Conservation (phyloP, 2,888 invertebrate genomes). For the Cetonia aurata region DNA sequence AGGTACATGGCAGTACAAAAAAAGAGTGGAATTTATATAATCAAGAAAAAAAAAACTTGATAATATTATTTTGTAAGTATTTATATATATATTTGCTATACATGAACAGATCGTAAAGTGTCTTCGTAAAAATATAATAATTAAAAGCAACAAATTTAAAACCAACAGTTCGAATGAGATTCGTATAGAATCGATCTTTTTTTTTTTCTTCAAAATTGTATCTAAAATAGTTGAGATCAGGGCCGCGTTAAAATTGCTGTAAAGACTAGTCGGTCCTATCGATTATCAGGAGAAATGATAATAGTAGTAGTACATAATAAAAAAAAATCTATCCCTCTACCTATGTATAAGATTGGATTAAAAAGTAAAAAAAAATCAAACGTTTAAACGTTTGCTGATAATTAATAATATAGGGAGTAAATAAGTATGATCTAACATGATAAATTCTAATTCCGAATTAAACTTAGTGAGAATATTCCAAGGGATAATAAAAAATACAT, state of each 20-base stretch:
- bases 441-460: conserved; percentile 9
- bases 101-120: conserved; percentile 35
- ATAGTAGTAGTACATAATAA: conserved; percentile 8
- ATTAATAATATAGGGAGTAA: conserved; percentile 8
- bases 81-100: conserved; percentile 20
- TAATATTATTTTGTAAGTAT: conserved; percentile 19
- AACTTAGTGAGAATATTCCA: conserved; percentile 27
- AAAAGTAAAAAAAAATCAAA: conserved; percentile 21
- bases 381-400: not conserved
- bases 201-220: conserved; percentile 27
- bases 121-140: conserved; percentile 1
- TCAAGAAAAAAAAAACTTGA: conserved; percentile 25
- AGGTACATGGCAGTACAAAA: conserved; percentile 48
- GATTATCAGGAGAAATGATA: conserved; percentile 48
- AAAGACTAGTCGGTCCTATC: conserved; percentile 56
- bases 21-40: conserved; percentile 41
- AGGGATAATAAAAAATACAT: conserved; percentile 33
- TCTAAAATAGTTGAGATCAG: conserved; percentile 53
- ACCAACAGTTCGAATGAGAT: conserved; percentile 23
- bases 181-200: conserved; percentile 1
- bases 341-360: conserved; percentile 44
- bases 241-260: conserved; percentile 45
- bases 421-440: conserved; percentile 16
- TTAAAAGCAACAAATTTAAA: conserved; percentile 29
- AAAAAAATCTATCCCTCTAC: conserved; percentile 50